phyloP scores from a whole-genome alignment of 2,113 vertebrate species.

The Oenanthe melanoleuca region DNA sequence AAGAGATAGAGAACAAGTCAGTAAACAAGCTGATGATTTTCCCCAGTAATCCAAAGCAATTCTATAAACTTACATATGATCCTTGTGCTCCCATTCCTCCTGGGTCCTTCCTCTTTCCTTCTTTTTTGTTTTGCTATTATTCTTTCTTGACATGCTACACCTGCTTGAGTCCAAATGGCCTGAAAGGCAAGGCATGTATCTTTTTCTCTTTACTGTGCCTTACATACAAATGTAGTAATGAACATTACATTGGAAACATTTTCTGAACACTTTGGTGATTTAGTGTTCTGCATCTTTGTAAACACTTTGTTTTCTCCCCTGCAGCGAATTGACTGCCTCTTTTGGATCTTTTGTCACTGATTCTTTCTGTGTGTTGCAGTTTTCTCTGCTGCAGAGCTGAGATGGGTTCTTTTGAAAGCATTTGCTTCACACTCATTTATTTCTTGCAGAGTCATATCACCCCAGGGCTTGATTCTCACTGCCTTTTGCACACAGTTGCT shows the following conservation, averaged over 20 bases:
- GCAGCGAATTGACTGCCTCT: neutral
- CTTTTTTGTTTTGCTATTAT: neutral
- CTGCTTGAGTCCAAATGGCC: neutral
- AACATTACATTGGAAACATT: neutral
- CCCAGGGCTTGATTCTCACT: neutral
- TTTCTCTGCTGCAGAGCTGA: neutral
- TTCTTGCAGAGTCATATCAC: slow-evolving; percentile 39
- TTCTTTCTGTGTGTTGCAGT: neutral
- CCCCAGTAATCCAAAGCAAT: neutral
- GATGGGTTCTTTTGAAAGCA: neutral
- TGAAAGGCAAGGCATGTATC: neutral
- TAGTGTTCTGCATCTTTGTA: slow-evolving; percentile 7
- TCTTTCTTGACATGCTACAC: neutral
- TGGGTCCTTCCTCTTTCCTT: neutral
- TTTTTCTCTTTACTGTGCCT: neutral
- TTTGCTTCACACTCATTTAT: slow-evolving; percentile 25
- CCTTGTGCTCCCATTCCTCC: neutral
- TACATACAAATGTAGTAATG: neutral
- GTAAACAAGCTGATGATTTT: neutral
- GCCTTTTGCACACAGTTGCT: neutral
- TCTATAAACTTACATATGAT: neutral
- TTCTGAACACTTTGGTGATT: slow-evolving; percentile 17
- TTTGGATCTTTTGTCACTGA: slow-evolving; percentile 33
- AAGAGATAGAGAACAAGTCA: neutral
- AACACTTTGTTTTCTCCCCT: slow-evolving; percentile 48